Conservation (phyloP, 2,797 vertebrate genomes). For the Lepilemur septentrionalis region DNA sequence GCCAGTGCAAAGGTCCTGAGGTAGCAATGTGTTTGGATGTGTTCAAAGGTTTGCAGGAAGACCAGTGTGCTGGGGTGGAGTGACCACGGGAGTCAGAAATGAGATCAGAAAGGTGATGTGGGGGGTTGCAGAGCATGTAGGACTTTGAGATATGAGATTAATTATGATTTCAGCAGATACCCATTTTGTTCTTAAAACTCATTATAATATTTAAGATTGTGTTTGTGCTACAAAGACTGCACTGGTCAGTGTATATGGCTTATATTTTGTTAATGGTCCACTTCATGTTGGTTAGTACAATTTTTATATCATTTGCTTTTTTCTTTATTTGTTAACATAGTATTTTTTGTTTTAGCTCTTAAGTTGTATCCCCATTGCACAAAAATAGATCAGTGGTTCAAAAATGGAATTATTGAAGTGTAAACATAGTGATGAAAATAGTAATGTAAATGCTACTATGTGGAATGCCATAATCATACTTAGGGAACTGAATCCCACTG, state of each 20-base stretch:
- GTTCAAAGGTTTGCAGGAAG: not conserved
- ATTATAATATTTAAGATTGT: not conserved
- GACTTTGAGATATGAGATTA: not conserved
- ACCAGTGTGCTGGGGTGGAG: not conserved
- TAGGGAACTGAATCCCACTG: not conserved
- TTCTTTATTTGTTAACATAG: conserved; percentile 31
- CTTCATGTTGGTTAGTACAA: not conserved
- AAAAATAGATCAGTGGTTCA: not conserved
- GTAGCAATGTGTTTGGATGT: not conserved
- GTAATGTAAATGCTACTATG: not conserved
- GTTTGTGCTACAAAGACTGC: not conserved
- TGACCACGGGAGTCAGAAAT: not conserved
- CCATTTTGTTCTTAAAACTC: not conserved
- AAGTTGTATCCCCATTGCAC: not conserved
- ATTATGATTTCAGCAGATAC: not conserved
- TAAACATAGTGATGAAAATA: not conserved
- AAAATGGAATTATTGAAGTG: not conserved
- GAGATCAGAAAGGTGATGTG: not conserved
- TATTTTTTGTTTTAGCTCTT: not conserved
- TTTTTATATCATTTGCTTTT: conserved; percentile 1
- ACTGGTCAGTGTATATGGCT: not conserved
- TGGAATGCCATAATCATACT: not conserved
- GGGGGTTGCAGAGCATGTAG: not conserved
- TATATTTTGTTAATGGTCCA: not conserved
- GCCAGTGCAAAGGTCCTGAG: not conserved